A percentile compares a stretch with the other conserved stretches of the same genome.
phyloP scores from a whole-genome alignment of 2,888 invertebrate species.

The Drepana falcataria region DNA sequence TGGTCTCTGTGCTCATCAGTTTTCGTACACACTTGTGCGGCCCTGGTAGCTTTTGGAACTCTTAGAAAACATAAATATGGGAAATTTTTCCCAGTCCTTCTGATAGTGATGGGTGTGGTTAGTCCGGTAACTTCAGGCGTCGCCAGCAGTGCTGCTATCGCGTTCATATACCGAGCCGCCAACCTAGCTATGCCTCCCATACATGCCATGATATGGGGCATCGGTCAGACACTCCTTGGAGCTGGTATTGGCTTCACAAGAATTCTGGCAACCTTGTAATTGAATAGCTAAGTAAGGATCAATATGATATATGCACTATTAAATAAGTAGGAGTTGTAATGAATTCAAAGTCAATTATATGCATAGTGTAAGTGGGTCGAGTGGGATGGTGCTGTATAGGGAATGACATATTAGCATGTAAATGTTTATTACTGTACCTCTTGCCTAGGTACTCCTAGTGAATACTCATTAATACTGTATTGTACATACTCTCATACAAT shows the following conservation, averaged over 20 bases:
- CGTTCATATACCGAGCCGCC: conserved; percentile 95
- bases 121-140: conserved; percentile 93
- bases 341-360: conserved; percentile 50
- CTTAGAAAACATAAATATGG: conserved; percentile 96
- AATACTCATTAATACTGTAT: conserved; percentile 30
- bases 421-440: conserved; percentile 16
- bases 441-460: conserved; percentile 17
- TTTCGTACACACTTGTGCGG: conserved; percentile 94
- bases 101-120: conserved; percentile 93
- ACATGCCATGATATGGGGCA: conserved; percentile 96
- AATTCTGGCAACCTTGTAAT: conserved; percentile 93
- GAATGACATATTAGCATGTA: conserved; percentile 27
- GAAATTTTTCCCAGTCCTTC: conserved; percentile 93
- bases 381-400: conserved; percentile 39
- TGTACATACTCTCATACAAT: neutral
- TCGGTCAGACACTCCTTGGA: conserved; percentile 93
- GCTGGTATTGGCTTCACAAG: conserved; percentile 95
- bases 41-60: conserved; percentile 93
- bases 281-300: conserved; percentile 9
- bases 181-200: conserved; percentile 93
- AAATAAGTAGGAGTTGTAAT: conserved; percentile 22
- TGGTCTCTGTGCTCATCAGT: conserved; percentile 97
- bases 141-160: conserved; percentile 93
- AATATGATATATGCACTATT: neutral
- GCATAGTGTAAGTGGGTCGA: conserved; percentile 32